These are phyloP conservation scores for Cyanoderma ruficeps DNA, from an alignment of 2,113 vertebrate genomes.

Conservation along the genomic window DNA sequence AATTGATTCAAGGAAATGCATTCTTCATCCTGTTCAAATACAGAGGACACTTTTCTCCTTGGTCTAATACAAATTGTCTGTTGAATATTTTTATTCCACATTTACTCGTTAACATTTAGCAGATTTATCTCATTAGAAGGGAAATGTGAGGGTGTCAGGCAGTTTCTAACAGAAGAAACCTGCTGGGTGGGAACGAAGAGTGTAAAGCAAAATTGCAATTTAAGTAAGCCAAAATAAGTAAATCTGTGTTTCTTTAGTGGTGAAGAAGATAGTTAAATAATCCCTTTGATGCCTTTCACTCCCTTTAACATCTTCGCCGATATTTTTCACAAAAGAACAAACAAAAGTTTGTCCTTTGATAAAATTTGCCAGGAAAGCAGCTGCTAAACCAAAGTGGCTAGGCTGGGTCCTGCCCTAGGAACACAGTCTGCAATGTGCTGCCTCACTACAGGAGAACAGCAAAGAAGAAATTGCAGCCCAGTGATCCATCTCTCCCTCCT, in stretches of 20 bases:
- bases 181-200: neutral
- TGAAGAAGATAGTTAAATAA: neutral
- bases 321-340: neutral
- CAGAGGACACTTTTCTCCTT: constrained; percentile 8
- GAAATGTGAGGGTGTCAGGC: neutral
- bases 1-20: constrained; percentile 19
- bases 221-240: neutral
- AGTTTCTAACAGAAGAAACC: neutral
- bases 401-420: neutral
- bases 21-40: neutral
- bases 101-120: constrained; percentile 17
- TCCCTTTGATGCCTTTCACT: neutral
- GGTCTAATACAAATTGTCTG: constrained; percentile 41
- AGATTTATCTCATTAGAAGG: constrained; percentile 41
- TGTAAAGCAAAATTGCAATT: neutral
- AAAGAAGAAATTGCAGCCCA: neutral
- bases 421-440: neutral
- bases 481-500: fast-evolving
- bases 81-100: constrained; percentile 11
- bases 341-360: neutral
- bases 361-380: neutral
- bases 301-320: neutral
- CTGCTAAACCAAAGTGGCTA: neutral
- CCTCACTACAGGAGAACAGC: neutral
- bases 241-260: neutral